These are phyloP conservation scores for Heliothis peltigera DNA, from an alignment of 2,888 invertebrate species.

Conservation along the genomic window DNA sequence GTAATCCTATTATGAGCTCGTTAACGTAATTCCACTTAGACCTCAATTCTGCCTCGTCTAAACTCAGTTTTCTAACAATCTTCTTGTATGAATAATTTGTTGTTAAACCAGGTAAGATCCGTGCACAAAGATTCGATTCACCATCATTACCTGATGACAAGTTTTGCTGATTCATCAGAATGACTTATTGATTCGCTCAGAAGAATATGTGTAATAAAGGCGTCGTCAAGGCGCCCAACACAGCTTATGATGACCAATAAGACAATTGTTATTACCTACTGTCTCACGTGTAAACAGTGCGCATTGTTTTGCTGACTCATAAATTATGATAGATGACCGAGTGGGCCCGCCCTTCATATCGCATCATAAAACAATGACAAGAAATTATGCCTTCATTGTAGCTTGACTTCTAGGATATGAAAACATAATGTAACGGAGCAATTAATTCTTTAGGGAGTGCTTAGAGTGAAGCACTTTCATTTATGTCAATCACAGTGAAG, in stretches of 20 bases:
- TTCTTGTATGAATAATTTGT: conserved; percentile 36
- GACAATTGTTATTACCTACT: conserved; percentile 65
- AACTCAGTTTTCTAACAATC: conserved; percentile 59
- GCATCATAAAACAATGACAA: conserved; percentile 77
- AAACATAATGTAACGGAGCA: conserved; percentile 58
- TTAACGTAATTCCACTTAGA: conserved; percentile 84
- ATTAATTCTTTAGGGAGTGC: conserved; percentile 52
- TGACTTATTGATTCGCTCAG: conserved; percentile 65
- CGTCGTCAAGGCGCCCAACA: conserved; percentile 67
- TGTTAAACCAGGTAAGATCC: conserved; percentile 14
- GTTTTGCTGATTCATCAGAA: conserved; percentile 63
- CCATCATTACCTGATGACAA: conserved; percentile 25
- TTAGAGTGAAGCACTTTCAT: conserved; percentile 42
- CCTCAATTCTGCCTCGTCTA: conserved; percentile 72
- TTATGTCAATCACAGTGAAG: conserved; percentile 50
- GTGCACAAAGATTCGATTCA: conserved; percentile 35
- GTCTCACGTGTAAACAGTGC: conserved; percentile 61
- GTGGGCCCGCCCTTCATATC: conserved; percentile 71
- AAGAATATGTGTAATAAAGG: conserved; percentile 60
- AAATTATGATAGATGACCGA: conserved; percentile 74
- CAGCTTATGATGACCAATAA: conserved; percentile 68
- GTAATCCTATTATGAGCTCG: conserved; percentile 89
- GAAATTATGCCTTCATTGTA: conserved; percentile 76
- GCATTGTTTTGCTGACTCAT: conserved; percentile 75
- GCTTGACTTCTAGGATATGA: conserved; percentile 62